A percentile compares a stretch with the other conserved stretches of the same genome.
These are phyloP conservation scores for Lepidocyrtoides sp. DNA, from an alignment of 2,888 invertebrate genomes.

Conservation along the genomic window DNA sequence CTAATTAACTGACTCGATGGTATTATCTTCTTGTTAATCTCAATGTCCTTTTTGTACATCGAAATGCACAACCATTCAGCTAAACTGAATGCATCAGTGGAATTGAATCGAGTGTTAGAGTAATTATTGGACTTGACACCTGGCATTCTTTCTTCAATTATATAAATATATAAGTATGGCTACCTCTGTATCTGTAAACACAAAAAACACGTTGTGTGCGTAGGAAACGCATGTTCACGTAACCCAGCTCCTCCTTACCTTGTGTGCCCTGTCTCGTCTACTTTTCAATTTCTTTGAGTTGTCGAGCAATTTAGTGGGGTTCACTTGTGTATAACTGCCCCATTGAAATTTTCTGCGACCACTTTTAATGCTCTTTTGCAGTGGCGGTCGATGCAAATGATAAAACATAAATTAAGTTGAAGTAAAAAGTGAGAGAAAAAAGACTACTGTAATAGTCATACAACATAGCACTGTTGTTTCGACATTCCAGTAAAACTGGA, in stretches of 20 bases:
- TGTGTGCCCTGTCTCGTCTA: background rate
- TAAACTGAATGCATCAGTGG: slow-evolving; percentile 1
- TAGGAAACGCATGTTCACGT: slow-evolving; percentile 18
- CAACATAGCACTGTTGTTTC: background rate
- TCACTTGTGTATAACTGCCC: background rate
- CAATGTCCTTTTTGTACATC: slow-evolving; percentile 62
- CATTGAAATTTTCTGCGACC: slow-evolving; percentile 33
- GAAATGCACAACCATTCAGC: background rate
- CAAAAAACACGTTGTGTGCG: slow-evolving; percentile 29
- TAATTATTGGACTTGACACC: slow-evolving; percentile 72
- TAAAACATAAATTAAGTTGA: slow-evolving; percentile 20
- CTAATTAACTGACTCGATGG: slow-evolving; percentile 62
- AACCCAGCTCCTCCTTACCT: no score
- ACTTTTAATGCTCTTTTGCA: background rate
- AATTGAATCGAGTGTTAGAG: slow-evolving; percentile 34
- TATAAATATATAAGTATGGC: no score
- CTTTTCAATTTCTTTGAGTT: background rate
- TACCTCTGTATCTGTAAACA: background rate
- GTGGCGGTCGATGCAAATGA: slow-evolving; percentile 10
- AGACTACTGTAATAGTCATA: background rate
- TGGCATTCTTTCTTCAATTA: slow-evolving; percentile 62
- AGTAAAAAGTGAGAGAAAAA: slow-evolving; percentile 4
- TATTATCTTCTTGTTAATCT: slow-evolving; percentile 69
- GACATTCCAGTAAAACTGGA: slow-evolving; percentile 61
- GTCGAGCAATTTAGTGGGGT: background rate